Percentiles rank a stretch among this genome's conserved stretches.
These are phyloP conservation scores for Lamproptera curius DNA, from an alignment of 2,888 invertebrate genomes.

Conservation along the genomic window DNA sequence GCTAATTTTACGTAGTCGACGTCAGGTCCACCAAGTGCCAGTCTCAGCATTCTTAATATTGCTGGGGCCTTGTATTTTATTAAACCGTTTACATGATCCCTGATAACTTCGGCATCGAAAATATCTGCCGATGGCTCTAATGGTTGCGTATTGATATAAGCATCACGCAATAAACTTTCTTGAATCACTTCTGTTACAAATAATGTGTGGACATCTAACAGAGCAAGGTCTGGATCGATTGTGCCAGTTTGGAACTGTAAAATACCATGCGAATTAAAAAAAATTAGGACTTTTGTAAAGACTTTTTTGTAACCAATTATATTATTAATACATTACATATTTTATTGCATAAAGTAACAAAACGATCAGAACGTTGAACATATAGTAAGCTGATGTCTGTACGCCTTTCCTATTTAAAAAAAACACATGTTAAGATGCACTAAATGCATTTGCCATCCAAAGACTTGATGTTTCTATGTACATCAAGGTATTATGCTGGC, in stretches of 20 bases:
- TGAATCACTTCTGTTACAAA: constrained; percentile 61
- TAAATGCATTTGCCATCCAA: too few species aligned
- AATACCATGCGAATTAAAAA: too few species aligned
- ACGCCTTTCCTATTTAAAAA: too few species aligned
- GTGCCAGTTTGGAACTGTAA: constrained; percentile 24
- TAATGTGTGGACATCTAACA: constrained; percentile 53
- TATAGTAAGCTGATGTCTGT: too few species aligned
- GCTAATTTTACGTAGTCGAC: constrained; percentile 47
- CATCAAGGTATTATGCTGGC: too few species aligned
- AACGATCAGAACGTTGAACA: too few species aligned
- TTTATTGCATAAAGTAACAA: too few species aligned
- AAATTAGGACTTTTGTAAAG: too few species aligned
- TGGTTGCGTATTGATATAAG: constrained; percentile 33
- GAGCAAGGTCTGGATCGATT: constrained; percentile 14
- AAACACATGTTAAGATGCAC: too few species aligned
- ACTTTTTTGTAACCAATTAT: too few species aligned
- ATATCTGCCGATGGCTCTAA: constrained; percentile 39
- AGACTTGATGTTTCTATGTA: too few species aligned
- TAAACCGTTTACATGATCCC: constrained; percentile 43
- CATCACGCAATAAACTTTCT: constrained; percentile 54
- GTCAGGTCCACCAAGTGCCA: constrained; percentile 37
- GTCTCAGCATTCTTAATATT: constrained; percentile 48
- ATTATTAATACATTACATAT: too few species aligned
- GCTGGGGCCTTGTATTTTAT: constrained; percentile 57
- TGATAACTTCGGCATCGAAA: constrained; percentile 42